phyloP scores from a whole-genome alignment of 2,113 vertebrate genomes.

The Grallaria varia region DNA sequence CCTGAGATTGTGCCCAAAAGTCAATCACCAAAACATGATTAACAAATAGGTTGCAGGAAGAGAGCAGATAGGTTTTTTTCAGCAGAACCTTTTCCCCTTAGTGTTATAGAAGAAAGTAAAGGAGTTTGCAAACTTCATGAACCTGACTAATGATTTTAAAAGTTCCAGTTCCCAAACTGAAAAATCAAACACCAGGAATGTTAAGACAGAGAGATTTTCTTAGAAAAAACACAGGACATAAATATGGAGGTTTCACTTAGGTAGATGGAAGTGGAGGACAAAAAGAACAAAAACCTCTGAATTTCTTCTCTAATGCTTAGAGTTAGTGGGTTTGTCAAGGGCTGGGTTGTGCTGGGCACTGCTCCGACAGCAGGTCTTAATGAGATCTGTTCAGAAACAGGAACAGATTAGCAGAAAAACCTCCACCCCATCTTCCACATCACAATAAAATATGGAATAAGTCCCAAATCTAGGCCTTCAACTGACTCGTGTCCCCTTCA shows the following conservation, averaged over 20 bases:
- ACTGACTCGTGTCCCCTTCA: not conserved
- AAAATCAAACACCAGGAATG: not conserved
- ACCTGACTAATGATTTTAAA: not conserved
- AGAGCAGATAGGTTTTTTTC: slow-evolving; percentile 41
- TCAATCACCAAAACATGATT: slow-evolving; percentile 73
- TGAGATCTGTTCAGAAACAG: not conserved
- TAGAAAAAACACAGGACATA: not conserved
- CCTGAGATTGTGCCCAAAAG: slow-evolving; percentile 74
- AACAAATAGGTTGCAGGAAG: slow-evolving; percentile 72
- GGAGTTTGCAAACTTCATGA: slow-evolving; percentile 17
- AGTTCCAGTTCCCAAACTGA: not conserved
- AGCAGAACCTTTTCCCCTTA: slow-evolving; percentile 31
- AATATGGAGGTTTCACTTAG: not conserved
- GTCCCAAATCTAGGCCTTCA: not conserved
- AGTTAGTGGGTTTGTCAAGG: not conserved
- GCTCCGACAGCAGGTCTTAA: not conserved
- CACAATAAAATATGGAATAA: not conserved
- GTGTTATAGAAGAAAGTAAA: slow-evolving; percentile 7
- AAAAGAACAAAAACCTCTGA: rapidly evolving
- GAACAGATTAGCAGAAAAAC: not conserved
- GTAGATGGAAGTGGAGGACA: not conserved
- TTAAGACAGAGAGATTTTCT: not conserved
- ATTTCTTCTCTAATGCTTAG: not conserved
- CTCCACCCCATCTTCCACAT: rapidly evolving
- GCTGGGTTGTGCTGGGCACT: not conserved